These are phyloP conservation scores for Zaprionus obscuricornis DNA, from an alignment of 2,888 invertebrate species.

Conservation along the genomic window DNA sequence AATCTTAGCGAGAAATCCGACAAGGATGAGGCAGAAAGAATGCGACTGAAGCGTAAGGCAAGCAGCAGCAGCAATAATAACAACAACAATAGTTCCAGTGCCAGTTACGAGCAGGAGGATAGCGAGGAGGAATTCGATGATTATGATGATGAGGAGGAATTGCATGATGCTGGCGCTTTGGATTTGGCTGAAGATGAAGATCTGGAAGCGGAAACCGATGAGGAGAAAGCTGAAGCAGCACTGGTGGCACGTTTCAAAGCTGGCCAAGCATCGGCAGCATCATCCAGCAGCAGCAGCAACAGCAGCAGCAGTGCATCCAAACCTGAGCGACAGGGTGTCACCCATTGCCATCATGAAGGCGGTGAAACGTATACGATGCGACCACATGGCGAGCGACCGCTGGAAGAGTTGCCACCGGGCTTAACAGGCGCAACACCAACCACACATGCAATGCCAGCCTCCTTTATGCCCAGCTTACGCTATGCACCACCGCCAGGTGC, in stretches of 20 bases:
- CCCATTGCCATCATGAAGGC: constrained; percentile 88
- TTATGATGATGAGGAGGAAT: constrained; percentile 77
- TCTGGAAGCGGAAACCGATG: constrained; percentile 57
- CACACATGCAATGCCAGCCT: not conserved
- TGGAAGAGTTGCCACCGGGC: constrained; percentile 53
- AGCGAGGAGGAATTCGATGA: constrained; percentile 71
- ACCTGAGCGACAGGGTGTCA: constrained; percentile 84
- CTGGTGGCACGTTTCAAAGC: constrained; percentile 56
- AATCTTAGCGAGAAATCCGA: constrained; percentile 57
- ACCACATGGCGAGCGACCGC: constrained; percentile 85
- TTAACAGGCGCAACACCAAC: constrained; percentile 5
- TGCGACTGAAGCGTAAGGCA: constrained; percentile 77
- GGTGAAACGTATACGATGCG: constrained; percentile 90
- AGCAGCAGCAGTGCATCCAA: constrained; percentile 6
- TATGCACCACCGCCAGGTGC: constrained; percentile 44
- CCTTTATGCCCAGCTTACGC: constrained; percentile 40
- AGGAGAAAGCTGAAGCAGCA: constrained; percentile 60
- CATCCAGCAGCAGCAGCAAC: not conserved
- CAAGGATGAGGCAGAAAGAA: constrained; percentile 60
- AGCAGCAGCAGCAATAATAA: constrained; percentile 1
- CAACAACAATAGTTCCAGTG: constrained; percentile 40
- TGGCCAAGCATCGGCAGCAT: constrained; percentile 36
- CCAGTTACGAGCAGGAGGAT: constrained; percentile 70
- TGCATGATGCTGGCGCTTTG: constrained; percentile 59
- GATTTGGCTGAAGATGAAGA: constrained; percentile 65